Base-by-base conservation (phyloP, 2,888 invertebrate species). In the Thyatira batis region DNA sequence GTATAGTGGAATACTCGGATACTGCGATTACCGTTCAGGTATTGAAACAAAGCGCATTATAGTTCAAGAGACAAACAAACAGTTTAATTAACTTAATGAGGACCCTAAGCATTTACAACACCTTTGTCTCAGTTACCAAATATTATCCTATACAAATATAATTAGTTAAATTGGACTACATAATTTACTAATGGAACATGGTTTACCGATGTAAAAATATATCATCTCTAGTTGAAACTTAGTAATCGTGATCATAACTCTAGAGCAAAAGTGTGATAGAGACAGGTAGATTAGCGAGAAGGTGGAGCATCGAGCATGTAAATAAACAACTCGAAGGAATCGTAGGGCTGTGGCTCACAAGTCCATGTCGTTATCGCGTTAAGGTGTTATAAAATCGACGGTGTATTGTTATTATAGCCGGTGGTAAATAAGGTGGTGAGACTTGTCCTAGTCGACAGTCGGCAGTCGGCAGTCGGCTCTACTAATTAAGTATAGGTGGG, bases 401-500 rank as follows among this genome's bases (percentile, higher is more conserved):
- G 53, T 53, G 60, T 61, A 59, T 64, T 65, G 64, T 62, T 63
- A 67, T 53, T 61, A 57, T 58, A 59, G 61, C 59, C 58, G 50
- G 57, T 51, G 56, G 53, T 50, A 53, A n/a, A n/a, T n/a, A n/a
- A 25, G 58, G 59, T 58, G 63, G 20, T 28, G 28, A 53, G 57
- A 55, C 54, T 45, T 45, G 45, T 30, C 45, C 49, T 51, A 50
- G 20, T 45, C 63, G 69, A 64, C 56, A 48, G 54, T 57, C 63
- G 64, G 63, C 67, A 51, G 72, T 65, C 74, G 76, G 65, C 68
- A 73, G 69, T 71, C 78, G 76, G 80, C 78, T 78, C 80, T 73
- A 83, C 85, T 88, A 89, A 89, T 89, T 85, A 87, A 88, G 87
- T 85, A 84, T 81, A 86, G 86, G 83, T 80, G 82, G 80, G 78